Evolutionary conservation across 2,113 vertebrate species (phyloP).

Genomic region (Myanophis thanlyinensis): DNA sequence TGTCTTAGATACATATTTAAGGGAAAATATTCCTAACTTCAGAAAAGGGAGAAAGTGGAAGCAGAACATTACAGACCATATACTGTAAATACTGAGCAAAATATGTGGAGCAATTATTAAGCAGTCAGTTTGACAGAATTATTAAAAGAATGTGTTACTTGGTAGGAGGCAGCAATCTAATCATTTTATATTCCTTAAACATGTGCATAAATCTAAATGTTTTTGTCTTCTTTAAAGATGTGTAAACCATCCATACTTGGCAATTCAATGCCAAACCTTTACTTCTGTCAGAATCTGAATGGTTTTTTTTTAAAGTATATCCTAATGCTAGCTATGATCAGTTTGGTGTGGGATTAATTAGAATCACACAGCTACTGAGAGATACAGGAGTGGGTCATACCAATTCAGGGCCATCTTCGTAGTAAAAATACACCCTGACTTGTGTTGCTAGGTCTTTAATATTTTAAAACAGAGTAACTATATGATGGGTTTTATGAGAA

Average conservation of each 20-base stretch:
- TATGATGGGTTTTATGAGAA: background rate
- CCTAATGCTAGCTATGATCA: background rate
- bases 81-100: background rate
- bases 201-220: background rate
- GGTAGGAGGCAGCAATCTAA: background rate
- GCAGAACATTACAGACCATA: background rate
- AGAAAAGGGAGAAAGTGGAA: background rate
- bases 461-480: background rate
- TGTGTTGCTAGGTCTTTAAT: background rate
- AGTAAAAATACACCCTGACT: background rate
- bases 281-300: background rate
- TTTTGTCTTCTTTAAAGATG: background rate
- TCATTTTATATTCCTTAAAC: background rate
- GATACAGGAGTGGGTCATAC: background rate
- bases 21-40: background rate
- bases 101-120: background rate
- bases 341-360: background rate
- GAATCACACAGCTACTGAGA: background rate
- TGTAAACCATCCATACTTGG: background rate
- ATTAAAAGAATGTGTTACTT: background rate
- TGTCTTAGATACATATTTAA: background rate
- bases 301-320: background rate
- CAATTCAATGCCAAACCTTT: background rate
- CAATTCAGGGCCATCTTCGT: background rate
- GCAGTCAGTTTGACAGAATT: background rate